Evolutionary conservation across 2,113 vertebrate genomes (phyloP).

Genomic region (Erinaceus europaeus): DNA sequence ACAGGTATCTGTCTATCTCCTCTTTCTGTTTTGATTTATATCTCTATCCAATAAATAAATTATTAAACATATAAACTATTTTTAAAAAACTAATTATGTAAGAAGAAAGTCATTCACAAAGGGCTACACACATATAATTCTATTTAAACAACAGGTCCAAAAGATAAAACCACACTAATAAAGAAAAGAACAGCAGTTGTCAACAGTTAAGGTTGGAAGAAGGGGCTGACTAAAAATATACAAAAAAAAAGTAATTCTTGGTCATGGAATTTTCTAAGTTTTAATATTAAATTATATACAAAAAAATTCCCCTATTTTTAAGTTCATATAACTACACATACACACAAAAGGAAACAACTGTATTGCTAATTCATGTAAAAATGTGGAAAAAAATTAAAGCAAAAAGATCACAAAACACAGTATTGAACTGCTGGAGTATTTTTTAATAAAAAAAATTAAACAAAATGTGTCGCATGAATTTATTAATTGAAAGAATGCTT

Average conservation of each 20-base stretch:
- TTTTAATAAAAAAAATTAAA: constrained; percentile 13
- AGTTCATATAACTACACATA: not conserved
- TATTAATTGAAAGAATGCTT: not conserved
- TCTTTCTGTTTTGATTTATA: no score
- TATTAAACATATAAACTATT: no score
- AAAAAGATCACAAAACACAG: not conserved
- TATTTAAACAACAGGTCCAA: not conserved
- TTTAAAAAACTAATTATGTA: no score
- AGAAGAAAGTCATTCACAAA: constrained; percentile 13
- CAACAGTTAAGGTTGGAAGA: not conserved
- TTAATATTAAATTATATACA: not conserved
- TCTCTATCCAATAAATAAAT: no score
- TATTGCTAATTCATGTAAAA: constrained; percentile 15
- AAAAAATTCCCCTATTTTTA: not conserved
- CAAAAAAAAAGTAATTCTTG: not conserved
- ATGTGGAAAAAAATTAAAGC: not conserved
- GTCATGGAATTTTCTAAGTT: not conserved
- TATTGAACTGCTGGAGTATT: not conserved
- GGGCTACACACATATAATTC: not conserved
- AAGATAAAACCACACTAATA: not conserved
- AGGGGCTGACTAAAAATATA: not conserved
- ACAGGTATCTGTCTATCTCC: no score
- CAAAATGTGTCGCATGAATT: not conserved
- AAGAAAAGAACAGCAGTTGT: not conserved
- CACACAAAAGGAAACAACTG: not conserved